These are phyloP conservation scores for Harpalus rufipes DNA, from an alignment of 2,888 invertebrate species.

Conservation along the genomic window DNA sequence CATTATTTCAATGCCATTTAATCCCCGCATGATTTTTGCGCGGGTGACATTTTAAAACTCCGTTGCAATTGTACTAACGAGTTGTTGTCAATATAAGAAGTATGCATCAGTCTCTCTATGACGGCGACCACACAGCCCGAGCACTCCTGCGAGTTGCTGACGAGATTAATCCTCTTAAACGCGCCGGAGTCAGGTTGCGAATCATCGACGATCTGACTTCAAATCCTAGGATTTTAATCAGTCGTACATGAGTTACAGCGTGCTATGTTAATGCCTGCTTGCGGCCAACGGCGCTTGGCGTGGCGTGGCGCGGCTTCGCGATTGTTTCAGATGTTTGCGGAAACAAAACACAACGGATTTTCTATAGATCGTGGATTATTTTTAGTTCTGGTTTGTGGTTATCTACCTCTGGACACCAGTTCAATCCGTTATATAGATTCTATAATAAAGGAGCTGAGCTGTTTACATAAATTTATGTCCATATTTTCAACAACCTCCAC, in stretches of 20 bases:
- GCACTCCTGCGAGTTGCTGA: constrained; percentile 21
- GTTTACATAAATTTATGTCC: too few species aligned
- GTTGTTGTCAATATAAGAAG: constrained; percentile 59
- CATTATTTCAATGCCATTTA: too few species aligned
- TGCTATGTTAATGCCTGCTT: constrained; percentile 34
- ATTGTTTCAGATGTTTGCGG: constrained; percentile 48
- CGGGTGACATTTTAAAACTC: constrained; percentile 59
- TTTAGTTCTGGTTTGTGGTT: constrained; percentile 48
- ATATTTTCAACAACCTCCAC: too few species aligned
- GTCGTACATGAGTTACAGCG: constrained; percentile 48
- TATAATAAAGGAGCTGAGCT: too few species aligned
- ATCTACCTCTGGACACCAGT: constrained; percentile 12
- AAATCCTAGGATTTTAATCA: constrained; percentile 44
- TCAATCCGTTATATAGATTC: too few species aligned
- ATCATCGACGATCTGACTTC: constrained; percentile 28
- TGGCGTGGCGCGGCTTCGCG: not conserved
- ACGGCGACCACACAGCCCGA: constrained; percentile 51
- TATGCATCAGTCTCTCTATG: constrained; percentile 10
- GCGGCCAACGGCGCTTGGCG: constrained; percentile 18
- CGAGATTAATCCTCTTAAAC: constrained; percentile 49
- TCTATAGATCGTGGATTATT: not conserved
- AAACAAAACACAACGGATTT: constrained; percentile 45
- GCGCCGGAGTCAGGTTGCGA: constrained; percentile 10
- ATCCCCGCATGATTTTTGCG: not conserved
- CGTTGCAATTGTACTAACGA: constrained; percentile 58